Conservation (phyloP, 2,797 vertebrate species). For the Alectoris magna region DNA sequence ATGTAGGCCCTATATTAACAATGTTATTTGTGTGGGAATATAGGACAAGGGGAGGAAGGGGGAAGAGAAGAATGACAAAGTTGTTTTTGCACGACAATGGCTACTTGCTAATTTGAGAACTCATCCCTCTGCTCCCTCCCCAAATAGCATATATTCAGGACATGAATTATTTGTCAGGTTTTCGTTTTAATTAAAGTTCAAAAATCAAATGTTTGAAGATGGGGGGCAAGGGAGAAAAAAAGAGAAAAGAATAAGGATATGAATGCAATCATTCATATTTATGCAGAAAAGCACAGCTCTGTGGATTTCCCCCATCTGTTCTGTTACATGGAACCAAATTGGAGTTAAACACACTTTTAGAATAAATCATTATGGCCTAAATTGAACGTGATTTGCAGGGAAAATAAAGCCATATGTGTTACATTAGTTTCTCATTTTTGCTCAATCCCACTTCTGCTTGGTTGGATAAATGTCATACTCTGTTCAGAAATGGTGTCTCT, state of each 20-base stretch:
- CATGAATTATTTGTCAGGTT: neutral
- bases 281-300: slow-evolving; percentile 31
- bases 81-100: neutral
- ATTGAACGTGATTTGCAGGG: slow-evolving; percentile 63
- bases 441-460: slow-evolving; percentile 5
- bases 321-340: slow-evolving; percentile 55
- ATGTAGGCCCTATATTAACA: slow-evolving; percentile 22
- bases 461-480: neutral
- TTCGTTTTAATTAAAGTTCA: neutral
- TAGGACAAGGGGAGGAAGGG: neutral
- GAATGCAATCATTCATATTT: slow-evolving; percentile 40
- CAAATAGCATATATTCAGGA: neutral
- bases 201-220: neutral
- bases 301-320: slow-evolving; percentile 72
- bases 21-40: neutral
- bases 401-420: slow-evolving; percentile 71
- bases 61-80: neutral
- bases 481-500: neutral
- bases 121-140: neutral
- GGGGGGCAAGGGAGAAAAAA: neutral
- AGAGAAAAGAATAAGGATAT: neutral
- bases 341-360: slow-evolving; percentile 65
- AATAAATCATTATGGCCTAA: slow-evolving; percentile 64
- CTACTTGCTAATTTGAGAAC: neutral
- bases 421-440: slow-evolving; percentile 57